Percentiles rank a stretch among this genome's conserved stretches.
phyloP scores from a whole-genome alignment of 2,113 vertebrate genomes.

The Acanthisitta chloris region DNA sequence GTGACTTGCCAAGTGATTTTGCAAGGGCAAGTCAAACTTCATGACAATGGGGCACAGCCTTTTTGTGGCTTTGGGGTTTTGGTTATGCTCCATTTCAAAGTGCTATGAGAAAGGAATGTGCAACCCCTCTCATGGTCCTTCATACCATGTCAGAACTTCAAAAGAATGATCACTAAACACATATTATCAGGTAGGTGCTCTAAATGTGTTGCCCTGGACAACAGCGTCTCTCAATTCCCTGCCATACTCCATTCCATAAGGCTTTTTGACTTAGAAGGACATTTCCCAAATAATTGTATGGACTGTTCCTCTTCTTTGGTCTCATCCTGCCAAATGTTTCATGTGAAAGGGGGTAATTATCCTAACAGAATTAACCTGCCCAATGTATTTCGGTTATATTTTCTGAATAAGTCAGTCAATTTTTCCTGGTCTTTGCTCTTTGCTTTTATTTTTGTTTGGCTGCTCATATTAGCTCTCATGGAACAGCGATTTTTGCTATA shows the following conservation, averaged over 20 bases:
- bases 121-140: background rate
- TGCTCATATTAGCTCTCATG: background rate
- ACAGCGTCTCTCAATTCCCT: background rate
- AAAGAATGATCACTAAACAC: background rate
- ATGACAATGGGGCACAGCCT: background rate
- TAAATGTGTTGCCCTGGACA: background rate
- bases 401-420: background rate
- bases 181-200: rapidly evolving
- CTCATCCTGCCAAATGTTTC: background rate
- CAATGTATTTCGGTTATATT: background rate
- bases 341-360: background rate
- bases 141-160: background rate
- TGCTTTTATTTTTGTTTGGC: background rate
- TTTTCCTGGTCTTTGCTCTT: background rate
- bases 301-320: background rate
- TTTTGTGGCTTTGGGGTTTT: background rate
- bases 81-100: background rate
- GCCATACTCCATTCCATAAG: background rate
- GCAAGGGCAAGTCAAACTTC: background rate
- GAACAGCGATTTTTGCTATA: background rate
- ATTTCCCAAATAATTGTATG: background rate
- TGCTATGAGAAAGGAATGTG: background rate
- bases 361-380: background rate
- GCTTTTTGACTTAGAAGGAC: background rate
- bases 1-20: background rate